phyloP scores from a whole-genome alignment of 2,888 invertebrate genomes.

The Athripsodes cinereus region DNA sequence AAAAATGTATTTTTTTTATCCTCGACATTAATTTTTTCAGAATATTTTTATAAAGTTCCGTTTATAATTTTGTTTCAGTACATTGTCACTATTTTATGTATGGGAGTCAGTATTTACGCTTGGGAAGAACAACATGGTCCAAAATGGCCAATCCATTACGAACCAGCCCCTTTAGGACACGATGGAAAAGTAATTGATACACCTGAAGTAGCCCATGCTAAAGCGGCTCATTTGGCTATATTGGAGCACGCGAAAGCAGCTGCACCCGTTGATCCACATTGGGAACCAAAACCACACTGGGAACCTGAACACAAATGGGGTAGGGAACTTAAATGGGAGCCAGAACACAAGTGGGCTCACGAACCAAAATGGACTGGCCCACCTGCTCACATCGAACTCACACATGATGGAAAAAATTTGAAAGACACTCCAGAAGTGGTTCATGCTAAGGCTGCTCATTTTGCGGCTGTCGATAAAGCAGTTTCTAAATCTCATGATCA shows the following conservation, averaged over 20 bases:
- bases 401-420: constrained; percentile 48
- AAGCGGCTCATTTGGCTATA: constrained; percentile 45
- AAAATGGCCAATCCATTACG: constrained; percentile 11
- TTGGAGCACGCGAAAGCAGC: constrained; percentile 33
- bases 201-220: constrained; percentile 44
- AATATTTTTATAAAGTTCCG: too few species aligned
- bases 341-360: neutral
- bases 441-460: constrained; percentile 46
- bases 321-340: neutral
- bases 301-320: constrained; percentile 10
- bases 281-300: neutral
- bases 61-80: too few species aligned
- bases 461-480: constrained; percentile 46
- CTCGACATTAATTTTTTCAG: too few species aligned
- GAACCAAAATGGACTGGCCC: constrained; percentile 39
- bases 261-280: constrained; percentile 3
- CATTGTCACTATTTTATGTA: constrained; percentile 8
- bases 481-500: neutral
- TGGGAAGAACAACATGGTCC: constrained; percentile 5
- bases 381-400: constrained; percentile 45
- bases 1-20: too few species aligned
- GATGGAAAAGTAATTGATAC: constrained; percentile 55
- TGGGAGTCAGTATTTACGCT: constrained; percentile 8
- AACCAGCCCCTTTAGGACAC: constrained; percentile 50
- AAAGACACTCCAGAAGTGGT: constrained; percentile 52